Percentiles rank a stretch among this genome's conserved stretches.
Evolutionary conservation across 1,140 invertebrate genomes (phyloP).

Genomic region (Drosophila pruinosa): DNA sequence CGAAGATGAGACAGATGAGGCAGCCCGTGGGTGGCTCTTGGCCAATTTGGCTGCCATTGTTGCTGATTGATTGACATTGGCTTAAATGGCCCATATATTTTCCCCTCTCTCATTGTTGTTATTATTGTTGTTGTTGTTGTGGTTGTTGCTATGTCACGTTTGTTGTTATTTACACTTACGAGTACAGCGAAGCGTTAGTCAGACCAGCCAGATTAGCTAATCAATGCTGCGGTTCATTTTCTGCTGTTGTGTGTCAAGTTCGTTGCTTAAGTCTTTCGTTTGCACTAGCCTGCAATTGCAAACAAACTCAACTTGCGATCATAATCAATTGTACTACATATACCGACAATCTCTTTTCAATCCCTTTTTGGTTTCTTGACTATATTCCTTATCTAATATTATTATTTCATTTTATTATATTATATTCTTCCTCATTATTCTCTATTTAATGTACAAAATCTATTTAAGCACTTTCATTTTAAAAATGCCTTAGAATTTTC

Average conservation of each 20-base stretch:
- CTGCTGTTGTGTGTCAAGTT: conserved; percentile 28
- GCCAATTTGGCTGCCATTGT: conserved; percentile 67
- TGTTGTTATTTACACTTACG: conserved; percentile 25
- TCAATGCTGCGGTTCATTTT: conserved; percentile 8
- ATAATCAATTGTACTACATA: no score
- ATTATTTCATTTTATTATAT: no score
- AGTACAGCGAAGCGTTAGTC: background rate
- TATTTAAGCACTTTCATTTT: no score
- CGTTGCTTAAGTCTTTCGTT: conserved; percentile 41
- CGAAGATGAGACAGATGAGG: conserved; percentile 52
- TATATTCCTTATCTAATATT: no score
- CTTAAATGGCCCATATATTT: conserved; percentile 71
- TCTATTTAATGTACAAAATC: no score
- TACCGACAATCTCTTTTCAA: no score
- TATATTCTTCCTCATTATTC: no score
- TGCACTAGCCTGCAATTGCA: background rate
- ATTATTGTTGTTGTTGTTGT: conserved; percentile 9
- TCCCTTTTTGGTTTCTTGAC: no score
- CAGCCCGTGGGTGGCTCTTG: conserved; percentile 57
- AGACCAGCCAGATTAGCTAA: conserved; percentile 10
- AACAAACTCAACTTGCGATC: background rate
- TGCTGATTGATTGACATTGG: conserved; percentile 79
- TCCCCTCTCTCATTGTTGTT: conserved; percentile 10
- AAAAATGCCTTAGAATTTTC: no score
- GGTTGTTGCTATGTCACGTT: conserved; percentile 32